A percentile compares a stretch with the other conserved stretches of the same genome.
phyloP scores from a whole-genome alignment of 2,113 vertebrate species.

The Sorex araneus region DNA sequence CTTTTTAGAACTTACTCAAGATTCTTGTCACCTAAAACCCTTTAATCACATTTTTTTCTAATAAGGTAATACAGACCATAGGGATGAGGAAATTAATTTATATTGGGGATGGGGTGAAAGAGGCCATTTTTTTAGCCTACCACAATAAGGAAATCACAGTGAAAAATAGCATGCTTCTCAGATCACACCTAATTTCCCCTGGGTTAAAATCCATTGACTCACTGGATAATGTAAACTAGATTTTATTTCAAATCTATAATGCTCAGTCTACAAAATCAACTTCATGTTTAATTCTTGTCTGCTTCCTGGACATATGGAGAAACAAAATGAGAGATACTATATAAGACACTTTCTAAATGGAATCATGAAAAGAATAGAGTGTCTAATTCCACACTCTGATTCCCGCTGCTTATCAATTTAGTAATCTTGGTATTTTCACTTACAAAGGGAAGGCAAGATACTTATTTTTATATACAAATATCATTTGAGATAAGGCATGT shows the following conservation, averaged over 20 bases:
- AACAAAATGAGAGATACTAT: slow-evolving; percentile 45
- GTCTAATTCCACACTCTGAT: slow-evolving; percentile 35
- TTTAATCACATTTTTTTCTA: not conserved
- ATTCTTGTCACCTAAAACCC: not conserved
- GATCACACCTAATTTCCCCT: not conserved
- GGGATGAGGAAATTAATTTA: slow-evolving; percentile 7
- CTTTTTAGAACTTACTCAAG: no score
- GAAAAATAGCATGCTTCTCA: slow-evolving; percentile 5
- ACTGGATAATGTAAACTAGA: not conserved
- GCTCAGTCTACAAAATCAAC: not conserved
- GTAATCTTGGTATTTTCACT: slow-evolving; percentile 55
- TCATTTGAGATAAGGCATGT: slow-evolving; percentile 40
- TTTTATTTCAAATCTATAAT: slow-evolving; percentile 21
- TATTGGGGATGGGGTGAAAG: not conserved
- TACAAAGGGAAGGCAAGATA: slow-evolving; percentile 4
- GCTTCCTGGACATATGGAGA: slow-evolving; percentile 6
- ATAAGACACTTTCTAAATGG: slow-evolving; percentile 44
- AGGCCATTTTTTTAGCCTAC: not conserved
- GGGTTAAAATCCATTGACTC: not conserved
- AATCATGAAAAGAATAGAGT: not conserved
- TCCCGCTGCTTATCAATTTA: slow-evolving; percentile 16
- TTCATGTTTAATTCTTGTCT: slow-evolving; percentile 33
- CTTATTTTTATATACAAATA: slow-evolving; percentile 8
- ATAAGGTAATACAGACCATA: not conserved
- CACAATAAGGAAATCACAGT: not conserved